Evolutionary conservation across 2,888 invertebrate genomes (phyloP), one percentile per base, ranked within the genome.

Genomic region (Stictocephala bisonia): DNA sequence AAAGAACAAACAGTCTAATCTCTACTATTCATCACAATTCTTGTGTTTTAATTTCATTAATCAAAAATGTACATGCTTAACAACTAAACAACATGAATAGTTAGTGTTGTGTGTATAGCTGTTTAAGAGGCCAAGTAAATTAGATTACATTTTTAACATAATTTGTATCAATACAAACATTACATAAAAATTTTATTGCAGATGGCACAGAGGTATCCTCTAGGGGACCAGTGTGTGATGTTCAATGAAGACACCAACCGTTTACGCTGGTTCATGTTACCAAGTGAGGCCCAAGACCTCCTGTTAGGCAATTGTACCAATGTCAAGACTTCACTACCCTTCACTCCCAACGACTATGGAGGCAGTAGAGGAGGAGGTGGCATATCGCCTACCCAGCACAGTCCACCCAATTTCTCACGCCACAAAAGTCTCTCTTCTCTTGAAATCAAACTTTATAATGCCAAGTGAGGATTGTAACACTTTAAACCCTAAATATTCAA

Each of bases 191-290:
- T n/a, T n/a, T n/a, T n/a, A n/a, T 77, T 77, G 0, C 77, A 85
- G 85, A 87, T 91, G 81, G 93, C 92, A 20, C 90, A 91, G 85
- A 87, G 92, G 79, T 90, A 90, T 79, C 89, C 91, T 9, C 86
- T 91, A 69, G 89, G 91, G 24, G 93, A 95, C 82, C 93, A 93
- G 78, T 89, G 90, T 77, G 87, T 91, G 22, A 86, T 88, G 77
- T 94, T 95, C 81, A 90, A 91, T 79, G 84, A 84, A 26, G 86
- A 90, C 53, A 89, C 91, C 50, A 90, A 91, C 77, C 87, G 88
- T 69, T 85, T 95, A 13, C 87, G 95, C 75, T 96, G 96, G 96
- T 96, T 95, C 84, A 90, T 96, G 88, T 84, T 96, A 67, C 95
- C 95, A 0, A 91, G 92, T 81, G 96, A 96, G 85, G 95, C 95